Conservation (phyloP, 2,113 vertebrate genomes). For the Hystrix brachyura region DNA sequence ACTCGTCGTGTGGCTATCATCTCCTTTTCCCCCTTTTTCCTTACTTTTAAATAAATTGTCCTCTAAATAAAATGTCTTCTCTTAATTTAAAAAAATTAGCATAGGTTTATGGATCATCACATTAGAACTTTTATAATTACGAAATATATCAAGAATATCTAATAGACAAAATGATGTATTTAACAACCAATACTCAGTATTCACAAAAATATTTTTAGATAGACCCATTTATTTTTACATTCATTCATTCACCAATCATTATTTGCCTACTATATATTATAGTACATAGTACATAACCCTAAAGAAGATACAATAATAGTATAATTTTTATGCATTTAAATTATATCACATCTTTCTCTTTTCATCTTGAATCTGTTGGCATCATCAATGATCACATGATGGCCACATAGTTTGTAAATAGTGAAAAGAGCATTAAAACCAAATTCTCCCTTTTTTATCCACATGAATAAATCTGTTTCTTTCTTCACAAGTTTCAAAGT, state of each 20-base stretch:
- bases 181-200: neutral
- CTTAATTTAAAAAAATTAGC: neutral
- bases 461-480: neutral
- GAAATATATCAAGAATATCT: neutral
- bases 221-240: neutral
- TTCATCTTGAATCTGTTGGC: neutral
- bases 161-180: neutral
- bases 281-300: neutral
- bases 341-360: neutral
- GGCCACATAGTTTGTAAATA: constrained; percentile 5
- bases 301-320: constrained; percentile 29
- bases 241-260: neutral
- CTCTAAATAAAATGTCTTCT: no score
- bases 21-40: no score
- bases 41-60: no score
- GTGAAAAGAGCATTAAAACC: neutral
- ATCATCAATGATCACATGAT: neutral
- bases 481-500: neutral
- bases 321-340: neutral
- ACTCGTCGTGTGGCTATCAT: no score
- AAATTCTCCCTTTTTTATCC: neutral
- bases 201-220: neutral
- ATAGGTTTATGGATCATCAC: neutral
- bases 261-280: neutral
- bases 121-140: neutral